A percentile compares a stretch with the other conserved stretches of the same genome.
phyloP scores from a whole-genome alignment of 2,113 vertebrate species.

The Prinia subflava region DNA sequence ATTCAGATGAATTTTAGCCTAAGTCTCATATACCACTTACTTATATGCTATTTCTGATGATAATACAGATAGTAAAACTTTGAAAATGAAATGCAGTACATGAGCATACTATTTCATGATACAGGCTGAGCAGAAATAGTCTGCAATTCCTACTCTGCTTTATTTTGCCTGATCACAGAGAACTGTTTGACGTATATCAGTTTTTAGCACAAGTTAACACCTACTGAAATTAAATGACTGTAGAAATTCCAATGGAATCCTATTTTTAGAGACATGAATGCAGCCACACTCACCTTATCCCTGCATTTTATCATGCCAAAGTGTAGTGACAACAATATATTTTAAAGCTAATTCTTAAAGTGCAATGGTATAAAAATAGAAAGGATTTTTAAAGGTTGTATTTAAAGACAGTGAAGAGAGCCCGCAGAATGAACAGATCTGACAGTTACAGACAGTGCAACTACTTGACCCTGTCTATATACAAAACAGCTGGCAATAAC shows the following conservation, averaged over 20 bases:
- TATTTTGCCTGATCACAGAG: neutral
- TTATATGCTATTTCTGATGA: neutral
- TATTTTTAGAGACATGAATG: neutral
- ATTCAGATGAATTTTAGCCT: neutral
- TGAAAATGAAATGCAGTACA: neutral
- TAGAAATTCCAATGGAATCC: neutral
- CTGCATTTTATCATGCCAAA: neutral
- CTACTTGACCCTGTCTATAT: neutral
- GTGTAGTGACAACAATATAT: neutral
- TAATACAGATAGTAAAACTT: neutral
- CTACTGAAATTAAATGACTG: neutral
- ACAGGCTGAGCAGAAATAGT: neutral
- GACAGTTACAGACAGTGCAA: neutral
- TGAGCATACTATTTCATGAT: neutral
- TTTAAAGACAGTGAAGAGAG: neutral
- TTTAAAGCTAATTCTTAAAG: slow-evolving; percentile 8
- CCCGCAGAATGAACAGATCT: neutral
- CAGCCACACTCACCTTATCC: neutral
- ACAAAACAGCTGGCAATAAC: neutral
- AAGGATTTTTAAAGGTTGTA: neutral
- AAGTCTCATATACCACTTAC: neutral
- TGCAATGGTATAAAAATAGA: neutral
- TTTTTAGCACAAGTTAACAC: neutral
- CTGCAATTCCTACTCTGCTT: neutral
- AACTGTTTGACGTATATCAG: neutral